These are phyloP conservation scores for Metridium senile DNA, from an alignment of 92 coral and sea anemone species.

Conservation along the genomic window DNA sequence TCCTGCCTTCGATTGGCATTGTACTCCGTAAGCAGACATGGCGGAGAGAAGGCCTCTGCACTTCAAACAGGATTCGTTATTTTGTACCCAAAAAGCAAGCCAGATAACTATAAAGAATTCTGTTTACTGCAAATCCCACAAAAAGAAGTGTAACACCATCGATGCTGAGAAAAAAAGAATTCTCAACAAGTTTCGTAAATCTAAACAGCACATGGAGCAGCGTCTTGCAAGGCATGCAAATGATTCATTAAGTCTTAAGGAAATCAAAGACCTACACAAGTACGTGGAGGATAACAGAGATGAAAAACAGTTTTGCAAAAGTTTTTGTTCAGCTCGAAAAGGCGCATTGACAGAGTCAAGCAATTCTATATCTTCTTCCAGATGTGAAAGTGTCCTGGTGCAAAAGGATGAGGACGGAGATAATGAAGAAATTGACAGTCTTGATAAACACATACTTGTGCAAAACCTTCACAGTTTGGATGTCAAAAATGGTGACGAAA, in stretches of 20 bases:
- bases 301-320: constrained; percentile 24
- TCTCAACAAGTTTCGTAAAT: background rate
- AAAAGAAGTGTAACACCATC: constrained; percentile 8
- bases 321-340: constrained; percentile 1
- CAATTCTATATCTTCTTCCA: background rate
- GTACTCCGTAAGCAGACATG: background rate
- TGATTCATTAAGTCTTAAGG: constrained; percentile 16
- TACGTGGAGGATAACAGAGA: constrained; percentile 21
- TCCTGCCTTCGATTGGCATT: background rate
- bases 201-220: background rate
- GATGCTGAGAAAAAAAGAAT: background rate
- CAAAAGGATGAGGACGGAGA: background rate
- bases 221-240: constrained; percentile 19
- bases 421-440: background rate
- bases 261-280: constrained; percentile 15
- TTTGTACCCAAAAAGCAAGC: constrained; percentile 14
- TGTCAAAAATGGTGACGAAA: background rate
- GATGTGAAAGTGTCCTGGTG: background rate
- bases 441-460: background rate
- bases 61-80: background rate
- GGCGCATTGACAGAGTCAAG: background rate
- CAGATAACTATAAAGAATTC: constrained; percentile 2
- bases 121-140: background rate
- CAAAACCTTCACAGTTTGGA: background rate
- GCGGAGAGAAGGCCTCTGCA: background rate